Evolutionary conservation across 2,113 vertebrate species (phyloP), one percentile per base, ranked within the genome.

Genomic region (Rhea pennata): DNA sequence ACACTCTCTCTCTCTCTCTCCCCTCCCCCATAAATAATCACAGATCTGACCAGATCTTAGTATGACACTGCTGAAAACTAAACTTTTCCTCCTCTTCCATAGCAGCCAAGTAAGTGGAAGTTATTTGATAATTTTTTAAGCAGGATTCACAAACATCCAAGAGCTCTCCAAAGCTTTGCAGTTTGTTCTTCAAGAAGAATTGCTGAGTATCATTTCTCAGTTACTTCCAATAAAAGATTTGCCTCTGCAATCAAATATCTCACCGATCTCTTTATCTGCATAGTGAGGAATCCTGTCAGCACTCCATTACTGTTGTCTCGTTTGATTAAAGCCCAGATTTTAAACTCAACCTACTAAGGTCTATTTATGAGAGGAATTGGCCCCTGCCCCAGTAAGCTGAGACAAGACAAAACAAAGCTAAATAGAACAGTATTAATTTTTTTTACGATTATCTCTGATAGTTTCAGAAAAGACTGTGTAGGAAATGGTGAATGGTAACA

Each of bases 281-380:
- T 84, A 87, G 64, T 3, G 33, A 70, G 22, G 15, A 56, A 72
- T 54, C 20, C 66, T 87, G 72, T 89, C 77, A 91, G 93, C 71
- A 53, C 58, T 56, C 36, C 27, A 88, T 90, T 87, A 31, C n/a
- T 84, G 36, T 81, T 67, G 59, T 59, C 26, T 9, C 16, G 39
- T 88, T 92, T 96, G 86, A 91, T 84, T 94, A 71, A 81, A 23
- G 65, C 36, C 80, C 31, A 82, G 61, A 89, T 91, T 36, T 67
- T 87, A 78, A 31, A 54, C 16, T 70, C 13, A 89, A 15, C 21
- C 42, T 84, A 12, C 48, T 17, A 61, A 87, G 22, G 40, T 82
- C 48, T 89, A 36, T 89, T 92, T 87, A 22, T 44, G 78, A 91
- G 12, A 84, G 27, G 31, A 77, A 67, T 13, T n/a, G n/a, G 70